Evolutionary conservation across 1,140 invertebrate genomes (phyloP), one percentile per base, ranked within the genome.

Genomic region (Delia radicum): DNA sequence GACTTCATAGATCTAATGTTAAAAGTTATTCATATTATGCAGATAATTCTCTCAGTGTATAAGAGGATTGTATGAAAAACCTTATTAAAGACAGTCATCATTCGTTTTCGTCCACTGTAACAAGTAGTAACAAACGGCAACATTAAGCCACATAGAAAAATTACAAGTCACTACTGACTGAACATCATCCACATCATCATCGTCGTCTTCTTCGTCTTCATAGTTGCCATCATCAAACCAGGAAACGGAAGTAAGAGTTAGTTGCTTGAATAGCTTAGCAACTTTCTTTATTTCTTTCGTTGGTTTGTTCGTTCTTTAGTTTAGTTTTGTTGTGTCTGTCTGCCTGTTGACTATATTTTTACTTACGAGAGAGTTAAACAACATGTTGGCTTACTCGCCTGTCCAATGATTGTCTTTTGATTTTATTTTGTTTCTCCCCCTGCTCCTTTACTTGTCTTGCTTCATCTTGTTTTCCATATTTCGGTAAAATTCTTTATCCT

Each of bases 171-270:
- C 48, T 55, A 55, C 48, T 21, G 48, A 55, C 48, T 55, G 48
- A 55, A 55, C 48, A 55, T 8, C 48, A 48, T 13, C 46, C 15
- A n/a, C n/a, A 48, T 48, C 15, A 48, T 48, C n/a, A 55, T 55
- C 48, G 24, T 55, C 21, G 48, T 5, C 18, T 6, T 18, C n/a
- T 6, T 55, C 48, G 21, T 4, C n/a, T 8, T 55, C 48, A 21
- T 55, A n/a, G 10, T 55, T n/a, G 48, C n/a, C 48, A 7, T 18
- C n/a, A n/a, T 8, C 18, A n/a, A 69, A 33, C 29, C 65, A 55
- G 65, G 65, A 69, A 69, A 33, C 29, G 65, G 65, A 69, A 69
- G 31, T 69, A 33, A 69, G 29, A 69, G 65, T 69, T 69, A 69
- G 65, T 69, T 69, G 65, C 65, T 33, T 69, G n/a, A 69, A 69